These are phyloP conservation scores for Smittia aterrima DNA, from an alignment of 2,888 invertebrate genomes.

Conservation along the genomic window DNA sequence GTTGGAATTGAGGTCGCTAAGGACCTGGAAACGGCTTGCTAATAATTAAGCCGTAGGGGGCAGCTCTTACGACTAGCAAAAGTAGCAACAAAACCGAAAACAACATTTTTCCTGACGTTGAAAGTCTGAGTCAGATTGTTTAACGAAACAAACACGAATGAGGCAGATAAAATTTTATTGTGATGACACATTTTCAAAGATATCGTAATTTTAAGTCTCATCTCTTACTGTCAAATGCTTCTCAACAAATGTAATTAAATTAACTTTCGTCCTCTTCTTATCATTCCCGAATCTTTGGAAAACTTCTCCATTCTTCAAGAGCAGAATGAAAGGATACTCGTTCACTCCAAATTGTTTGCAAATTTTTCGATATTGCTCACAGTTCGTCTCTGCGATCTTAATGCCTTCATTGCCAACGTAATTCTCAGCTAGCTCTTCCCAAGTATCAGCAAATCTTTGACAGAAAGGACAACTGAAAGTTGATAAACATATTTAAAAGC, in stretches of 20 bases:
- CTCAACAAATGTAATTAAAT: constrained; percentile 2
- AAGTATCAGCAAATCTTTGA: neutral
- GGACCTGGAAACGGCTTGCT: too few species aligned
- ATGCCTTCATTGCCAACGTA: neutral
- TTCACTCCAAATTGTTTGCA: neutral
- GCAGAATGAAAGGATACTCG: constrained; percentile 15
- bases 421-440: constrained; percentile 27
- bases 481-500: neutral
- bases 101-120: too few species aligned
- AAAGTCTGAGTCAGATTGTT: too few species aligned
- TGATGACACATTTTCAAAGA: too few species aligned
- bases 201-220: too few species aligned
- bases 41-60: too few species aligned
- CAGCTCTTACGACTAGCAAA: too few species aligned
- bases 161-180: too few species aligned
- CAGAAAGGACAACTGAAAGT: constrained; percentile 18
- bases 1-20: too few species aligned
- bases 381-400: constrained; percentile 21
- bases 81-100: too few species aligned
- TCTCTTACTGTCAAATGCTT: neutral
- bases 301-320: constrained; percentile 1
- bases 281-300: constrained; percentile 8
- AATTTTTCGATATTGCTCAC: constrained; percentile 2
- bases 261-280: neutral
- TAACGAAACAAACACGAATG: too few species aligned